Evolutionary conservation across 2,797 vertebrate species (phyloP).

Genomic region (Craterocephalus amniculus): DNA sequence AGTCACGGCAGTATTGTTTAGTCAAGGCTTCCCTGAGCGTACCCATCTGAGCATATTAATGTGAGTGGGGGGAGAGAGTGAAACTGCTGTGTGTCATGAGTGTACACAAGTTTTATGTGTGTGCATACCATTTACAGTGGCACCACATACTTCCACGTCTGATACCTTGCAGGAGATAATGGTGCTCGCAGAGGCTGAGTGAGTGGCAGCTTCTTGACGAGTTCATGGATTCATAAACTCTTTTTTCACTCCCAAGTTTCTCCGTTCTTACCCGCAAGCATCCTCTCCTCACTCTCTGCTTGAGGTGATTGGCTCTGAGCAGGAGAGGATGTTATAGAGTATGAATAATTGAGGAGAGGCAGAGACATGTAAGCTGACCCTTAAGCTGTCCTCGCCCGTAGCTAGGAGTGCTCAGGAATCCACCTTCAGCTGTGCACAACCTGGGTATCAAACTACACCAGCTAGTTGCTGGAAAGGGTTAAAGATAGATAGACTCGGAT

Average conservation of each 20-base stretch:
- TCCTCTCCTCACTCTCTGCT: constrained; percentile 50
- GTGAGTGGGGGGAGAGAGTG: constrained; percentile 5
- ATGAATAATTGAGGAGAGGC: constrained; percentile 81
- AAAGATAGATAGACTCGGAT: constrained; percentile 14
- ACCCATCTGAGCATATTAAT: constrained; percentile 40
- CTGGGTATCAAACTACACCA: constrained; percentile 21
- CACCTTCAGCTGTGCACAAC: constrained; percentile 18
- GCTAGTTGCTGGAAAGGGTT: constrained; percentile 25
- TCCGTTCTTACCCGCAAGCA: constrained; percentile 57
- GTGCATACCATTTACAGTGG: constrained; percentile 45
- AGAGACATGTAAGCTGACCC: constrained; percentile 79
- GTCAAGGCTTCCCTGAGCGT: constrained; percentile 41
- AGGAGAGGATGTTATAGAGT: constrained; percentile 70
- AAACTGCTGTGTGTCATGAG: constrained; percentile 41
- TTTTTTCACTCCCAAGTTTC: constrained; percentile 62
- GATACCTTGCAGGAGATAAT: constrained; percentile 70
- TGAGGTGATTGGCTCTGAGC: constrained; percentile 62
- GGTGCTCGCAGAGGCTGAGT: constrained; percentile 57
- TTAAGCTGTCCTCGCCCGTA: constrained; percentile 41
- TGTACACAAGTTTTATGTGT: constrained; percentile 29
- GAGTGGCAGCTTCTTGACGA: constrained; percentile 63
- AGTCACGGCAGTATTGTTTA: constrained; percentile 62
- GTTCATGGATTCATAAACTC: constrained; percentile 61
- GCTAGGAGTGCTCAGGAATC: constrained; percentile 49
- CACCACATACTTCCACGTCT: constrained; percentile 70